Conservation (phyloP, 2,797 vertebrate genomes). For the Octomys mimax region DNA sequence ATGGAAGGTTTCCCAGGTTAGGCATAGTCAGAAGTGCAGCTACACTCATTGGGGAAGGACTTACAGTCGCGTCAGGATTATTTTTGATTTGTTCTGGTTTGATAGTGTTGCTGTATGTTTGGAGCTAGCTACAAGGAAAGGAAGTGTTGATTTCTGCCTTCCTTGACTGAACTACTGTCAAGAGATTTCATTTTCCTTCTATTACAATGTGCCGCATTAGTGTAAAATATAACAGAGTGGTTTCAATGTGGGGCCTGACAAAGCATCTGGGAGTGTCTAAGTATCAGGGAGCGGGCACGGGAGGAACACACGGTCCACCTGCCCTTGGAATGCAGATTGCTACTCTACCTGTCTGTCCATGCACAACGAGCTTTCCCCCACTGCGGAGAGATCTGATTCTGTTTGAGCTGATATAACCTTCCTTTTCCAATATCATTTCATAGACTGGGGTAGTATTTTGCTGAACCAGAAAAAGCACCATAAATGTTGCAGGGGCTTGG, state of each 20-base stretch:
- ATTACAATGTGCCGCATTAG: not conserved
- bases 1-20: not conserved
- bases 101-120: slow-evolving; percentile 41
- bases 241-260: not conserved
- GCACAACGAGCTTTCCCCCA: not conserved
- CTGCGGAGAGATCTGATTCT: not conserved
- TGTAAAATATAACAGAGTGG: not conserved
- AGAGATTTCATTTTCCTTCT: slow-evolving; percentile 45
- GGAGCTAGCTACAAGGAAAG: not conserved
- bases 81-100: not conserved
- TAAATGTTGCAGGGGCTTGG: too few relatives aligned
- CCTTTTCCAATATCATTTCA: not conserved
- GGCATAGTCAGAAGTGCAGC: not conserved
- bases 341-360: not conserved
- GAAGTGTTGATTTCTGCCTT: not conserved
- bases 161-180: not conserved
- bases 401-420: not conserved
- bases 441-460: slow-evolving; percentile 33
- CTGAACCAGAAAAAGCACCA: not conserved
- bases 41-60: not conserved
- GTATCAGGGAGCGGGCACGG: not conserved
- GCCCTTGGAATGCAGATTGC: not conserved
- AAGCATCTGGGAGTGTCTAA: not conserved
- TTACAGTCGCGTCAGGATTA: not conserved
- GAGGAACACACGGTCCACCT: not conserved